Percentiles rank a stretch among this genome's conserved stretches.
Conservation (phyloP, 2,888 invertebrate genomes). For the Tolmerus cingulatus region DNA sequence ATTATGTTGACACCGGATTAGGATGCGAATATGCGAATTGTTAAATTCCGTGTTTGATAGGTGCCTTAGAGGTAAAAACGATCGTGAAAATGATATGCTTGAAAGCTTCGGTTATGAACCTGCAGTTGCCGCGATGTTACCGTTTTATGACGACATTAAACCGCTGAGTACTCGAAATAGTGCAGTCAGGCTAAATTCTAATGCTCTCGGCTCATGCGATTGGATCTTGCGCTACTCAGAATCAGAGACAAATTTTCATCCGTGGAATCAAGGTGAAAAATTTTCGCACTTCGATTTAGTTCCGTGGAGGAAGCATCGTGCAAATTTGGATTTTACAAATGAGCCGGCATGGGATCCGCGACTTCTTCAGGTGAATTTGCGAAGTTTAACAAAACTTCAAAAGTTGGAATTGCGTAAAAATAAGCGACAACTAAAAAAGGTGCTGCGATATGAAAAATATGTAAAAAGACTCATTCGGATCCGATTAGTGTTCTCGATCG, state of each 20-base stretch:
- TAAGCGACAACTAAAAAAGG: constrained; percentile 60
- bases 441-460: constrained; percentile 40
- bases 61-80: constrained; percentile 34
- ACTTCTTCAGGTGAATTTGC: constrained; percentile 47
- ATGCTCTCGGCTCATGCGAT: constrained; percentile 47
- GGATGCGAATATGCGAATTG: constrained; percentile 43
- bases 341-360: constrained; percentile 55
- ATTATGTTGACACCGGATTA: constrained; percentile 31
- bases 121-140: constrained; percentile 50
- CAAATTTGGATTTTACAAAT: constrained; percentile 55
- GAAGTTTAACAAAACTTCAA: constrained; percentile 55
- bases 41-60: constrained; percentile 34
- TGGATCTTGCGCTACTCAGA: constrained; percentile 60
- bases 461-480: constrained; percentile 68
- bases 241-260: constrained; percentile 59
- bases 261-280: constrained; percentile 56
- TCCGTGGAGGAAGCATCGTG: constrained; percentile 59
- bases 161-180: constrained; percentile 57
- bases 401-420: constrained; percentile 60
- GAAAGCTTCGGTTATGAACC: constrained; percentile 46
- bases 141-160: constrained; percentile 55
- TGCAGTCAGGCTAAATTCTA: constrained; percentile 50
- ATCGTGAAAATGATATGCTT: constrained; percentile 34
- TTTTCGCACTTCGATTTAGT: constrained; percentile 61
- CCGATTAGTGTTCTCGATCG: constrained; percentile 72